phyloP scores from a whole-genome alignment of 1,140 invertebrate genomes.

The Planococcus citri region DNA sequence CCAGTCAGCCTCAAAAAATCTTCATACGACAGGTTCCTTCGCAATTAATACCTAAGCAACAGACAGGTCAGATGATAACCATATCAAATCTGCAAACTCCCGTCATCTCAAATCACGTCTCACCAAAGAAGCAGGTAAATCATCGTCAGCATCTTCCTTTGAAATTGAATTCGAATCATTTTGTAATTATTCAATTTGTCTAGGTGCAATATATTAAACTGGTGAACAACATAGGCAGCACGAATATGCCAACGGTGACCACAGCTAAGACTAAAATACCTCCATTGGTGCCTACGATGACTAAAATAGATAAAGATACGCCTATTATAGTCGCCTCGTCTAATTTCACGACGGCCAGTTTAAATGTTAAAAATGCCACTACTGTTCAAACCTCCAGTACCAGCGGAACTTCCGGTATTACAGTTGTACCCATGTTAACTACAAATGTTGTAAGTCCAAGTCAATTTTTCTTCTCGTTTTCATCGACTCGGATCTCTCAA shows the following conservation, averaged over 20 bases:
- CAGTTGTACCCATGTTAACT: background rate
- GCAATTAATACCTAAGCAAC: conserved; percentile 4
- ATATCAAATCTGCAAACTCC: background rate
- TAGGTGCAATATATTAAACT: conserved; percentile 16
- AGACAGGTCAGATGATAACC: background rate
- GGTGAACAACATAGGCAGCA: background rate
- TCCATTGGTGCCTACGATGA: background rate
- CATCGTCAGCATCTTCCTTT: too few relatives aligned
- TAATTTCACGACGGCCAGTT: background rate
- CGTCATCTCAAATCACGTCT: conserved; percentile 3
- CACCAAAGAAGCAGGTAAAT: background rate
- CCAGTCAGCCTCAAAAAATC: conserved; percentile 44
- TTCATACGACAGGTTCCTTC: conserved; percentile 38
- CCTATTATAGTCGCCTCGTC: background rate
- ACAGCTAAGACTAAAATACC: background rate
- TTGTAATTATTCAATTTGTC: background rate
- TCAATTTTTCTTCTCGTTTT: background rate
- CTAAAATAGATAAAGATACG: conserved; percentile 8
- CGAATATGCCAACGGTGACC: background rate
- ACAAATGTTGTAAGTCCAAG: background rate
- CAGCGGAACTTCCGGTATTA: background rate
- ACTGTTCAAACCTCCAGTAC: background rate
- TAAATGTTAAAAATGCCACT: background rate
- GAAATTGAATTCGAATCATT: background rate
- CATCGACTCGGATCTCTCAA: background rate